A percentile compares a stretch with the other conserved stretches of the same genome.
Conservation (phyloP, 1,140 invertebrate species). For the Palaemon carinicauda region DNA sequence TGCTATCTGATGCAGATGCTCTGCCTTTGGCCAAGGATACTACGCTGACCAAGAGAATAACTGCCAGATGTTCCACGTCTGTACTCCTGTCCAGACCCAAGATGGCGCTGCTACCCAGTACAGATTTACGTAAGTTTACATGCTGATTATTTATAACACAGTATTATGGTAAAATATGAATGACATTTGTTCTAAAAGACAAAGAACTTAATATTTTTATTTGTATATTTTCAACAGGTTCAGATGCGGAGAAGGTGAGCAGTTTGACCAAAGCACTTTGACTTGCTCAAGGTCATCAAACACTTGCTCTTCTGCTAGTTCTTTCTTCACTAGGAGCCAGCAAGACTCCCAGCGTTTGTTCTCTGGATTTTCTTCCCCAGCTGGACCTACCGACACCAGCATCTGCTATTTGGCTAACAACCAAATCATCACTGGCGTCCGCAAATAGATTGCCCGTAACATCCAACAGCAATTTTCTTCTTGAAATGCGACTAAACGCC, state of each 20-base stretch:
- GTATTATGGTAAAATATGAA: background rate
- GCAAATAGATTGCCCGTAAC: background rate
- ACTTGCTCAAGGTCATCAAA: background rate
- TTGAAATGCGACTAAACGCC: too few relatives aligned
- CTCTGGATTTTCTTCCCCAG: background rate
- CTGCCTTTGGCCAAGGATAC: background rate
- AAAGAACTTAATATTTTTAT: too few relatives aligned
- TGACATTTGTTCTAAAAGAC: background rate
- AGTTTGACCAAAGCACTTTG: background rate
- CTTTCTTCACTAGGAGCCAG: background rate
- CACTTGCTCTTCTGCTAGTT: background rate
- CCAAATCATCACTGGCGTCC: background rate
- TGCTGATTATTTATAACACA: background rate
- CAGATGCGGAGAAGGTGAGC: conserved; percentile 12
- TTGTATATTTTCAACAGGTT: background rate
- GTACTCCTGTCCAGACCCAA: background rate
- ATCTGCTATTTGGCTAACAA: conserved; percentile 1
- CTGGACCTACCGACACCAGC: background rate
- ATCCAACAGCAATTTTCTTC: too few relatives aligned
- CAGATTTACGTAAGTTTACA: background rate
- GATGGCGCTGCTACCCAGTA: background rate
- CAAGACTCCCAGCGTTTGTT: background rate
- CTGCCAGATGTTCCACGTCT: conserved; percentile 11
- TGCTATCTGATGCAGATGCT: background rate
- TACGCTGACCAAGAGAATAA: background rate